phyloP scores from a whole-genome alignment of 2,113 vertebrate genomes.

The Egretta garzetta region DNA sequence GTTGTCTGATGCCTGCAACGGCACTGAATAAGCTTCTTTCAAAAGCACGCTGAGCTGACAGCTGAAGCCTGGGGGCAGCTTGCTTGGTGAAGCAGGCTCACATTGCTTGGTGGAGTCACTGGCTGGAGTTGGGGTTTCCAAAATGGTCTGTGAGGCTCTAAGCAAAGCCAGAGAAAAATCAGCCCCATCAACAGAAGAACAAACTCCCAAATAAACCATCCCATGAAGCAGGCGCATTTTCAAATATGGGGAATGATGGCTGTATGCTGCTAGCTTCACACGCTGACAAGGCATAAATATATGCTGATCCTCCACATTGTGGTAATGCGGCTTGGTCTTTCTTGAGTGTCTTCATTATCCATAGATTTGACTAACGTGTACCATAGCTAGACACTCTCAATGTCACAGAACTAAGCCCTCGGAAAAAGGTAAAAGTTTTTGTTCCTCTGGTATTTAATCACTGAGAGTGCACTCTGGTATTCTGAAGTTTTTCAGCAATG shows the following conservation, averaged over 20 bases:
- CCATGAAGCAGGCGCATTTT: neutral
- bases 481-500: neutral
- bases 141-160: neutral
- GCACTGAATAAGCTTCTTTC: neutral
- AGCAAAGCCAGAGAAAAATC: neutral
- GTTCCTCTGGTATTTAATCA: neutral
- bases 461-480: neutral
- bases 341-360: neutral
- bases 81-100: neutral
- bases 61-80: neutral
- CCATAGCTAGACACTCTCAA: neutral
- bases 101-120: neutral
- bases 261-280: neutral
- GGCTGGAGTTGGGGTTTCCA: neutral
- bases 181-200: neutral
- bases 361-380: neutral
- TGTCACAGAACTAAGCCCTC: neutral
- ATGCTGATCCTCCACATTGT: neutral
- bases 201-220: neutral
- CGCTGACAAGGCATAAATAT: neutral
- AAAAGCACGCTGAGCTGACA: neutral
- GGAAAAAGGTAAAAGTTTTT: neutral
- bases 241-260: fast-evolving
- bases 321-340: neutral
- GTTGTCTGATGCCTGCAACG: neutral